A percentile compares a stretch with the other conserved stretches of the same genome.
These are phyloP conservation scores for Pachyramphus minor DNA, from an alignment of 2,113 vertebrate species.

Conservation along the genomic window DNA sequence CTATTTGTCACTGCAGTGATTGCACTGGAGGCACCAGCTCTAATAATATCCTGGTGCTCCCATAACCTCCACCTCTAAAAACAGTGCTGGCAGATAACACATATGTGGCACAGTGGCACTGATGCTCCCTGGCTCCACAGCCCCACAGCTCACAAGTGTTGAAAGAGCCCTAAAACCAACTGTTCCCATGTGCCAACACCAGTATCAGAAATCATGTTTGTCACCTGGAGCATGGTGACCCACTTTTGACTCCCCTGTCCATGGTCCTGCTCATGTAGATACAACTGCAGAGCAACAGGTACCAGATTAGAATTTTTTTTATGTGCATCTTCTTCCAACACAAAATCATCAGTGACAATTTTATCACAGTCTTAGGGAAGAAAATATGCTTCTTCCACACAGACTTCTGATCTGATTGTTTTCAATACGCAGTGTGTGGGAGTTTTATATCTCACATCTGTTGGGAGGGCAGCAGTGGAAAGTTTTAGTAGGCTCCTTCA, in stretches of 20 bases:
- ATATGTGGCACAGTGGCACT: fast-evolving
- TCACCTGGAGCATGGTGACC: background rate
- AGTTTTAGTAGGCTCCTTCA: background rate
- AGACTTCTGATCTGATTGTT: background rate
- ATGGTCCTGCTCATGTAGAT: background rate
- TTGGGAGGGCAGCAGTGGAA: background rate
- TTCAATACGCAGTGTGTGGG: background rate
- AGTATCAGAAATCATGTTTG: background rate
- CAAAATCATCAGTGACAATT: background rate
- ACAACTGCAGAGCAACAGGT: background rate
- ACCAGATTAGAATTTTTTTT: background rate
- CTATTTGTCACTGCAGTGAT: background rate
- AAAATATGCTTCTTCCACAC: background rate
- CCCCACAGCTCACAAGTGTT: background rate
- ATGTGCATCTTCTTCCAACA: background rate
- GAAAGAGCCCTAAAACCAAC: background rate
- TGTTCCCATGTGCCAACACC: background rate
- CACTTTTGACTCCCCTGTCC: background rate
- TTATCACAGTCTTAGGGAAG: background rate
- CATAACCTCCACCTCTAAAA: background rate
- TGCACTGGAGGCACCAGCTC: background rate
- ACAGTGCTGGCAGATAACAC: background rate
- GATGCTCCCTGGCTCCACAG: background rate
- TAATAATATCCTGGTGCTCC: background rate
- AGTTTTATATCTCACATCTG: background rate